These are phyloP conservation scores for Martes martes DNA, from an alignment of 2,113 vertebrate species.

Conservation along the genomic window DNA sequence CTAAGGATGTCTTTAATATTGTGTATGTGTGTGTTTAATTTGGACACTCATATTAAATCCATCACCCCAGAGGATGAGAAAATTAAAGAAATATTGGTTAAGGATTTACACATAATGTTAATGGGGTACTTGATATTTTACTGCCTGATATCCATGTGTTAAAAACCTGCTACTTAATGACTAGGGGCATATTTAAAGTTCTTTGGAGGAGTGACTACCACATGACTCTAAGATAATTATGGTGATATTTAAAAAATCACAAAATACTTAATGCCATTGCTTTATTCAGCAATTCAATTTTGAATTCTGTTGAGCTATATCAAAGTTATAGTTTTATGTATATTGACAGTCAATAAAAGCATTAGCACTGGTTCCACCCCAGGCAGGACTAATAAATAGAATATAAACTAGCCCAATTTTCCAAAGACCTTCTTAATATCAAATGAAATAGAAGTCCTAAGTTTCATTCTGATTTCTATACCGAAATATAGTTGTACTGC, in stretches of 20 bases:
- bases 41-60: neutral
- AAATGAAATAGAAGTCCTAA: too few species aligned
- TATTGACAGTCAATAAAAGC: too few species aligned
- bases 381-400: too few species aligned
- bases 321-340: neutral
- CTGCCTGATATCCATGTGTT: accelerated
- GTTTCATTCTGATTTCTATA: too few species aligned
- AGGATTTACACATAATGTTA: neutral
- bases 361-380: too few species aligned
- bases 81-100: neutral
- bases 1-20: neutral
- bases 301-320: neutral
- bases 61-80: neutral
- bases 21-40: neutral
- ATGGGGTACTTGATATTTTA: neutral
- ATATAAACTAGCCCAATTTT: too few species aligned
- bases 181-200: neutral
- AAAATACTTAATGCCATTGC: neutral
- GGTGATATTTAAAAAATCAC: neutral
- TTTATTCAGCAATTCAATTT: neutral
- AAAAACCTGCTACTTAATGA: neutral
- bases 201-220: neutral
- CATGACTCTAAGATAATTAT: neutral
- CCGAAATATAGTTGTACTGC: too few species aligned
- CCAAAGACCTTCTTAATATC: too few species aligned